phyloP scores from a whole-genome alignment of 2,797 vertebrate species.

The Pogonophryne albipinna region DNA sequence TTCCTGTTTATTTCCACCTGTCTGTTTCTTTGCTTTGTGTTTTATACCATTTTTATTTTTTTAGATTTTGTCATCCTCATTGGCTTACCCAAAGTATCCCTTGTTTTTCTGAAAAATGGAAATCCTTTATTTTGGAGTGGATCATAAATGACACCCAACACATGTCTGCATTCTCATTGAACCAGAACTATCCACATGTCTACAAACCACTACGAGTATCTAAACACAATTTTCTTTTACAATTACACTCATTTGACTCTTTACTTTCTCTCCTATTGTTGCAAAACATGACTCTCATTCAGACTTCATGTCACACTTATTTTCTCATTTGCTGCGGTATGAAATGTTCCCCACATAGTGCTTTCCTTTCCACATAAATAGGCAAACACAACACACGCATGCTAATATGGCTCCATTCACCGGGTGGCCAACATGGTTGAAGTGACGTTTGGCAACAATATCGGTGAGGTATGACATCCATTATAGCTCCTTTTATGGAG shows the following conservation, averaged over 20 bases:
- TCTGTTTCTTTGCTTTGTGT: neutral
- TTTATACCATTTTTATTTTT: neutral
- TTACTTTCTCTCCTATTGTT: neutral
- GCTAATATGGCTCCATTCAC: slow-evolving; percentile 23
- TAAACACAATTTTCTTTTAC: too few relatives aligned
- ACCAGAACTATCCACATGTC: neutral
- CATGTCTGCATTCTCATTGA: neutral
- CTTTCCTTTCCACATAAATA: slow-evolving; percentile 19
- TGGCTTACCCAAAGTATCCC: too few relatives aligned
- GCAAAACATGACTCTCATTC: neutral
- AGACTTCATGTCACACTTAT: neutral
- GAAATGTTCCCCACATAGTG: slow-evolving; percentile 1
- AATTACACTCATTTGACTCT: neutral
- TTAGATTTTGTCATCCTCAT: neutral
- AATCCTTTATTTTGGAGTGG: too few relatives aligned
- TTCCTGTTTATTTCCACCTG: neutral
- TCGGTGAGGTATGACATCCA: slow-evolving; percentile 50
- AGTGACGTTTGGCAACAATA: slow-evolving; percentile 40
- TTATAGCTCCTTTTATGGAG: slow-evolving; percentile 49
- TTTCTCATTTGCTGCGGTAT: neutral
- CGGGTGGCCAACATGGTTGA: slow-evolving; percentile 39
- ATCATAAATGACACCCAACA: too few relatives aligned
- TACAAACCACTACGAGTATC: neutral
- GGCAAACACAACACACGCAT: slow-evolving; percentile 2
- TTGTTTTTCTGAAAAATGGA: neutral